These are phyloP conservation scores for Furcula furcula DNA, from an alignment of 2,888 invertebrate species.

Conservation along the genomic window DNA sequence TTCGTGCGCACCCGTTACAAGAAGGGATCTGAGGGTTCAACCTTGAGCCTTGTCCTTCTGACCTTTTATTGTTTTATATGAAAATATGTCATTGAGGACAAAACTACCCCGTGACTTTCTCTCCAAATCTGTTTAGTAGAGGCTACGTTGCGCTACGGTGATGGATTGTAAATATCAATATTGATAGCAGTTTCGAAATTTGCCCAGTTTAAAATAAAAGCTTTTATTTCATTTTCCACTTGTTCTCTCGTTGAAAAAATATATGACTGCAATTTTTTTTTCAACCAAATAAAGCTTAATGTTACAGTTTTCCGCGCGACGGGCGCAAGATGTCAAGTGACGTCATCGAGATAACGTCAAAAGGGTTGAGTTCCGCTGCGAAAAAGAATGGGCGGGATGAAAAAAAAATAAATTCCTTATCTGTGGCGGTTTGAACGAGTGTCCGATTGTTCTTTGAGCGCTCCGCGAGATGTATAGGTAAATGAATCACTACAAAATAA, in stretches of 20 bases:
- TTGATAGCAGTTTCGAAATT: no score
- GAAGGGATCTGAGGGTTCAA: no score
- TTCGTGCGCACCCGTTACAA: no score
- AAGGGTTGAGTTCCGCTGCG: constrained; percentile 70
- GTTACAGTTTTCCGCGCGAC: constrained; percentile 43
- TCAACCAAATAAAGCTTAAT: constrained; percentile 35
- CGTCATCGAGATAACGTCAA: constrained; percentile 70
- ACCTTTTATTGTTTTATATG: no score
- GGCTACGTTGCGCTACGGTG: no score
- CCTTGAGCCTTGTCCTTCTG: no score
- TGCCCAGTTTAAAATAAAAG: no score
- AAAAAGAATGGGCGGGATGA: constrained; percentile 39
- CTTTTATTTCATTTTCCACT: no score
- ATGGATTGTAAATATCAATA: no score
- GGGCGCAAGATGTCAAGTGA: constrained; percentile 56
- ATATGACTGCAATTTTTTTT: constrained; percentile 22
- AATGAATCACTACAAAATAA: constrained; percentile 15
- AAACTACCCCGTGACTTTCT: no score
- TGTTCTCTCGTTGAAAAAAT: constrained; percentile 2
- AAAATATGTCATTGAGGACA: no score
- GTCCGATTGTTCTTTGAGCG: constrained; percentile 23
- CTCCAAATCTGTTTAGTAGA: no score
- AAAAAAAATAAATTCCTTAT: constrained; percentile 54
- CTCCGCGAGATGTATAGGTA: constrained; percentile 20
- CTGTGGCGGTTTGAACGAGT: constrained; percentile 35